phyloP scores from a whole-genome alignment of 2,888 invertebrate species.

The Pachydiplax longipennis region DNA sequence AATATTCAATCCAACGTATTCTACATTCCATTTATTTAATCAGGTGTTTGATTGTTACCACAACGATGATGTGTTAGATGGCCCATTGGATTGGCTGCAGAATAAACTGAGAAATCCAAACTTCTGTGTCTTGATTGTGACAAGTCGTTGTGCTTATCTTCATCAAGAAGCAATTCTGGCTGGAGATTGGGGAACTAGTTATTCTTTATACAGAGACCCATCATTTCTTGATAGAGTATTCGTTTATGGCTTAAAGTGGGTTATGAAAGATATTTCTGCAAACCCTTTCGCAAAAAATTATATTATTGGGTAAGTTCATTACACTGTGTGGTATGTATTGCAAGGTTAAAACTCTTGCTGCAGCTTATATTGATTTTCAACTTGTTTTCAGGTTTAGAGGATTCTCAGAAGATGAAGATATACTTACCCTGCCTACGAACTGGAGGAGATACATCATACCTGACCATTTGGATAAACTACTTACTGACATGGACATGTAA shows the following conservation, averaged over 20 bases:
- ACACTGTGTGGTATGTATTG: too few relatives aligned
- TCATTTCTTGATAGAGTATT: background rate
- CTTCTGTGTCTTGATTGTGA: background rate
- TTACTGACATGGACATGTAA: conserved; percentile 41
- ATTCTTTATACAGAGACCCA: conserved; percentile 4
- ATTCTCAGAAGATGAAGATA: conserved; percentile 41
- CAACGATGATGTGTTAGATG: background rate
- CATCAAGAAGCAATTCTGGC: background rate
- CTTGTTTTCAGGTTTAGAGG: conserved; percentile 47
- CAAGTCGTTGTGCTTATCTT: conserved; percentile 1
- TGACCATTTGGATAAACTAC: conserved; percentile 24
- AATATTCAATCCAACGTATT: background rate
- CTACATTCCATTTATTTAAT: background rate
- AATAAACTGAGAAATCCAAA: background rate
- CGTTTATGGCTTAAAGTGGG: conserved; percentile 4
- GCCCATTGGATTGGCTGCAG: conserved; percentile 16
- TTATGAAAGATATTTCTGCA: conserved; percentile 27
- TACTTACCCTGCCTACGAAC: conserved; percentile 35
- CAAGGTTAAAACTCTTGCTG: too few relatives aligned
- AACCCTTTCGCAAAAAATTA: background rate
- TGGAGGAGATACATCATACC: conserved; percentile 47
- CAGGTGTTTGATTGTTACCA: conserved; percentile 6
- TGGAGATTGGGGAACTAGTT: background rate
- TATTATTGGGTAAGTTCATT: conserved; percentile 7
- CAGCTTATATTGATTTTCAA: background rate